These are phyloP conservation scores for Drosophila ochracea DNA, from an alignment of 2,888 invertebrate genomes.

Conservation along the genomic window DNA sequence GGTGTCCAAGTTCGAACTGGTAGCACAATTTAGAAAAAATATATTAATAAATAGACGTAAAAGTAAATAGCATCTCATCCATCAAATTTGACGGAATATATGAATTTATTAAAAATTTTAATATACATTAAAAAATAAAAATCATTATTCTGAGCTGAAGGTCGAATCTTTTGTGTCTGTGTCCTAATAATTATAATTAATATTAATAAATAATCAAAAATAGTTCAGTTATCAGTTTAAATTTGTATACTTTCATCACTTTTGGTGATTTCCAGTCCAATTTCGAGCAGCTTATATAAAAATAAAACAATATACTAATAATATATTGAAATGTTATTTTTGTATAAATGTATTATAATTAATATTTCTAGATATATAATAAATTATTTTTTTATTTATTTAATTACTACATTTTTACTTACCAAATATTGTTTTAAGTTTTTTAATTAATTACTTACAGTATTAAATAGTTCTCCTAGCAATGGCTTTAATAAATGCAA, in stretches of 20 bases:
- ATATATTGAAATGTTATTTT: background rate
- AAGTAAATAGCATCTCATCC: background rate
- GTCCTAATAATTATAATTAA: background rate
- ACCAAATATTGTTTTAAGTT: background rate
- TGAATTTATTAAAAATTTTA: background rate
- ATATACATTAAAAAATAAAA: background rate
- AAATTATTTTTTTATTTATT: background rate
- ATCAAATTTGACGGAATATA: too few species aligned
- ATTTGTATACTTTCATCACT: background rate
- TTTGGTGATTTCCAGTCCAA: background rate
- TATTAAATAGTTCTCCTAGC: background rate
- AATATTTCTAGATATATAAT: background rate
- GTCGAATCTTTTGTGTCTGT: background rate
- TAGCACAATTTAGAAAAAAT: too few species aligned
- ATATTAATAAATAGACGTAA: background rate
- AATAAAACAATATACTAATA: background rate
- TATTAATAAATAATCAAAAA: background rate
- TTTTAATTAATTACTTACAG: background rate
- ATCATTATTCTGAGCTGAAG: background rate
- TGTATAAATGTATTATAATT: background rate
- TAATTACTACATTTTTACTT: background rate
- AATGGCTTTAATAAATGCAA: background rate
- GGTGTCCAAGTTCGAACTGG: background rate
- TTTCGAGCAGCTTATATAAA: background rate
- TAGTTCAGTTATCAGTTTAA: accelerated